phyloP scores from a whole-genome alignment of 2,888 invertebrate species.

The Orthonevra nobilis region DNA sequence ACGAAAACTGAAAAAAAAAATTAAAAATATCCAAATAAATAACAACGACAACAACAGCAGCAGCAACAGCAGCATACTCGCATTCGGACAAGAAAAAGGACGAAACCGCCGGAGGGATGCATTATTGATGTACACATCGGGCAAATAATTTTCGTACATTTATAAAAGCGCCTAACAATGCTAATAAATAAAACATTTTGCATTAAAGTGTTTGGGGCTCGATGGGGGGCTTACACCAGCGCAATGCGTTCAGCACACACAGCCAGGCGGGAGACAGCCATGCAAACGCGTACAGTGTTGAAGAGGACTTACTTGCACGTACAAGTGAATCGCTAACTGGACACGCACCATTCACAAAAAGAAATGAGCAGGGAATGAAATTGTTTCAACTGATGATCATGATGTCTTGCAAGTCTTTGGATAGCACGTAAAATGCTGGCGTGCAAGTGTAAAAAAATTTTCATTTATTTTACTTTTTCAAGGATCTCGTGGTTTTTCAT shows the following conservation, averaged over 20 bases:
- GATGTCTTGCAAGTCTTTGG: no score
- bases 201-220: conserved; percentile 74
- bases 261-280: conserved; percentile 3
- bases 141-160: conserved; percentile 73
- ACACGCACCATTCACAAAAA: conserved; percentile 34
- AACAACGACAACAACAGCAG: conserved; percentile 14
- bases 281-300: conserved; percentile 14
- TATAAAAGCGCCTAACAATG: conserved; percentile 73
- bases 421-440: no score
- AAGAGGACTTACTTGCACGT: conserved; percentile 22
- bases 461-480: no score
- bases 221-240: conserved; percentile 71
- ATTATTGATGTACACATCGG: conserved; percentile 73
- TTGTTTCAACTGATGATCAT: no score
- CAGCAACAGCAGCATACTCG: conserved; percentile 13
- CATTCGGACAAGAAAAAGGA: conserved; percentile 60
- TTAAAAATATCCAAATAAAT: not conserved
- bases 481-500: no score
- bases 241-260: no score
- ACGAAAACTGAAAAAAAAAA: not conserved
- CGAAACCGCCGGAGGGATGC: conserved; percentile 65
- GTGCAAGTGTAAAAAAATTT: no score
- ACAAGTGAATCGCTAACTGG: conserved; percentile 10
- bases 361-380: no score
- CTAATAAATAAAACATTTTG: conserved; percentile 74